Evolutionary conservation across 2,113 vertebrate genomes (phyloP), one percentile per base, ranked within the genome.

Genomic region (Planiliza haematocheilus): DNA sequence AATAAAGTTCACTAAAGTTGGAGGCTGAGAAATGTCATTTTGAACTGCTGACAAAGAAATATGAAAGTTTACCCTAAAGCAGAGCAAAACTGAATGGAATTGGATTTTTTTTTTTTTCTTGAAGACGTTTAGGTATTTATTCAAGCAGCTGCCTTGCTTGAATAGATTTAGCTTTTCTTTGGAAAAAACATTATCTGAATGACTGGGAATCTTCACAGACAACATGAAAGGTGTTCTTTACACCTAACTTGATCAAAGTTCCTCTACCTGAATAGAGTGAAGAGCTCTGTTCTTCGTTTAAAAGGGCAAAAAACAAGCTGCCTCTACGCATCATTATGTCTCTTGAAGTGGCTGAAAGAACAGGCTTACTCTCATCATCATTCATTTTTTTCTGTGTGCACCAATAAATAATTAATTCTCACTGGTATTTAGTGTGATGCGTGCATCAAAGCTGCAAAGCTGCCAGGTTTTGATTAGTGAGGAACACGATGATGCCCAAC

Each of bases 371-470:
- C 7, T 37, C n/a, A 17, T 69, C 13, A 24, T 34, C 7, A n/a
- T 48, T 80, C 20, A 42, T 17, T 39, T 37, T 36, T 51, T n/a
- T 48, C n/a, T 48, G 12, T 56, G 58, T 20, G 38, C 46, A 42
- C 18, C 6, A 5, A 53, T 59, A 46, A 59, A 60, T 49, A 64
- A 58, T 12, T 53, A 1, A 49, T 71, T 57, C 10, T 60, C 18
- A 17, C 63, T 56, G 50, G 58, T n/a, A 62, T 46, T 78, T 7
- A 67, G 42, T 55, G 49, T 66, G 59, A 56, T 62, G 30, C 39
- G 51, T 73, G 63, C 39, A 24, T 60, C n/a, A 52, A 46, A 57
- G 66, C 49, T 18, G 30, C 18, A 59, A 64, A 72, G 16, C 56
- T 79, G 58, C 48, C 50, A 53, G 16, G 56, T 45, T 70, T 48